A percentile compares a stretch with the other conserved stretches of the same genome.
Conservation (phyloP, 1,140 invertebrate species). For the Ephestia elutella region DNA sequence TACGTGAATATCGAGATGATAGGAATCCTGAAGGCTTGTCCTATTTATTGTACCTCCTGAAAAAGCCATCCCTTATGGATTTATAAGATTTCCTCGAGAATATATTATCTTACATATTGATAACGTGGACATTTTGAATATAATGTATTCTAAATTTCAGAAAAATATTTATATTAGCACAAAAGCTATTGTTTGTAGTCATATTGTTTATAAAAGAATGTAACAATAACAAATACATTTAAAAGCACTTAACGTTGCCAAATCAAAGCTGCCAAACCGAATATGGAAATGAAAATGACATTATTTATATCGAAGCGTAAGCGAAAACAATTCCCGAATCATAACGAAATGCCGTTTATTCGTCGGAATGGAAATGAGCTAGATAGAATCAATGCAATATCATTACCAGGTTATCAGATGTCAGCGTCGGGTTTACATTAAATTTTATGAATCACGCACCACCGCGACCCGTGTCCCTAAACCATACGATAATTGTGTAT, state of each 20-base stretch:
- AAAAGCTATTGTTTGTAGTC: too few species aligned
- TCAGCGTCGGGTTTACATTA: conserved; percentile 30
- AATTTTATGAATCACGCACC: conserved; percentile 50
- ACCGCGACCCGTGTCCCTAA: conserved; percentile 26
- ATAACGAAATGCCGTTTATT: conserved; percentile 21
- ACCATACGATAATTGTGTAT: conserved; percentile 54
- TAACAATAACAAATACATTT: too few species aligned
- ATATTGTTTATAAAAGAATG: too few species aligned
- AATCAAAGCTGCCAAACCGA: conserved; percentile 6
- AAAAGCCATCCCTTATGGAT: neutral
- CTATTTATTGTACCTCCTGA: neutral
- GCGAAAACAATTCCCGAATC: conserved; percentile 14
- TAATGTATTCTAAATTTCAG: too few species aligned
- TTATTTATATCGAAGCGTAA: conserved; percentile 15
- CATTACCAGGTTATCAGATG: conserved; percentile 32
- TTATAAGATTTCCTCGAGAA: too few species aligned
- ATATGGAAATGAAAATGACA: conserved; percentile 16
- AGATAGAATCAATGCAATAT: conserved; percentile 29
- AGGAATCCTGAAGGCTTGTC: neutral
- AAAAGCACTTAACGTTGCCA: neutral
- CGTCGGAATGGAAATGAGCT: conserved; percentile 23
- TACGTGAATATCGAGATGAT: neutral
- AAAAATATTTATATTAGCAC: too few species aligned
- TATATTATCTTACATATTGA: too few species aligned
- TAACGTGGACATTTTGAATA: too few species aligned